phyloP scores from a whole-genome alignment of 2,797 vertebrate species.

The Staurois parvus region DNA sequence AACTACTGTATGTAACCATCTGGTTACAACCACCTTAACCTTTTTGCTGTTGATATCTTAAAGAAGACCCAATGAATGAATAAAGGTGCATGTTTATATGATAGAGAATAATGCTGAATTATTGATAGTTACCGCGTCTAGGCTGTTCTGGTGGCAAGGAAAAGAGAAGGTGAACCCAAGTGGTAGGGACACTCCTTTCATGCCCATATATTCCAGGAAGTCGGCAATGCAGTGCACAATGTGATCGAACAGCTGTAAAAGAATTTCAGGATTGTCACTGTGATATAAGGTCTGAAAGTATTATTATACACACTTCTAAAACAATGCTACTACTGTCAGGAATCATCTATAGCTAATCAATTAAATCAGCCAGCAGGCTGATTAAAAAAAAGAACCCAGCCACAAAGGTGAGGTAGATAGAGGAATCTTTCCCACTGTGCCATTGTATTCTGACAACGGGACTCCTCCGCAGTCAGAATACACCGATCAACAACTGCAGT shows the following conservation, averaged over 20 bases:
- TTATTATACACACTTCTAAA: background rate
- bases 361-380: too few species aligned
- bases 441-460: too few species aligned
- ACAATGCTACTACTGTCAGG: background rate
- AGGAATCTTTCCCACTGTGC: too few species aligned
- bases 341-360: background rate
- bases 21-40: too few species aligned
- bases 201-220: conserved; percentile 95
- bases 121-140: conserved; percentile 84
- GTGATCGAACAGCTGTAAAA: conserved; percentile 90
- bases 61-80: background rate
- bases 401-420: too few species aligned
- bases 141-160: conserved; percentile 89
- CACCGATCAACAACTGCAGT: too few species aligned
- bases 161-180: conserved; percentile 98
- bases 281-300: background rate
- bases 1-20: too few species aligned
- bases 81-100: background rate
- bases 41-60: too few species aligned
- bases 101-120: background rate
- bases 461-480: too few species aligned
- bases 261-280: background rate
- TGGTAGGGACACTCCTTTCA: conserved; percentile 88
- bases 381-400: too few species aligned
- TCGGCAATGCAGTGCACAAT: conserved; percentile 91